Conservation (phyloP, 2,888 invertebrate genomes). For the Xestia xanthographa region DNA sequence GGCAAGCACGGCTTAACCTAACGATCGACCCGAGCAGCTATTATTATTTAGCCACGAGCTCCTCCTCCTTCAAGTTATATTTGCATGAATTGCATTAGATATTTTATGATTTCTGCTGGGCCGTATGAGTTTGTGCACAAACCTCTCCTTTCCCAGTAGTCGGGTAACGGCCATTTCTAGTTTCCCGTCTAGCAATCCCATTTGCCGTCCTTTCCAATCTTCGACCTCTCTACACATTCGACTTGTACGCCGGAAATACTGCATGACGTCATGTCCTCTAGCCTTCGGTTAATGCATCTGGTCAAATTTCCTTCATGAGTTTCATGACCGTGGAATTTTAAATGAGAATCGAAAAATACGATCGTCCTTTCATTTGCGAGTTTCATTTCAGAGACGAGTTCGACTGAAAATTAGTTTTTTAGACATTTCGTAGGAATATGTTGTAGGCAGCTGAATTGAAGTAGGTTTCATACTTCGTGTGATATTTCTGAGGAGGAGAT, state of each 20-base stretch:
- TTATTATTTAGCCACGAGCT: too few species aligned
- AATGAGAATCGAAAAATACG: slow-evolving; percentile 35
- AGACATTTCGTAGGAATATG: not conserved
- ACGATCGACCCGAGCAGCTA: too few species aligned
- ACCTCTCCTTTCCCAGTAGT: slow-evolving; percentile 7
- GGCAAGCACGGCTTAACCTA: too few species aligned
- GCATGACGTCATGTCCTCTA: slow-evolving; percentile 35
- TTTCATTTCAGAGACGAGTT: not conserved
- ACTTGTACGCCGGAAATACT: slow-evolving; percentile 47
- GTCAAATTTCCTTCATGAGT: slow-evolving; percentile 52
- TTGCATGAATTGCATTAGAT: not conserved
- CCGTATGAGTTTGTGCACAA: not conserved
- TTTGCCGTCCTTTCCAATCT: slow-evolving; percentile 53
- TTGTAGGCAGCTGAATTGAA: not conserved
- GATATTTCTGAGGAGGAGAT: not conserved
- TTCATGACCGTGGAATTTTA: slow-evolving; percentile 35
- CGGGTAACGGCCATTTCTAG: slow-evolving; percentile 5
- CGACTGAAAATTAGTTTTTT: not conserved
- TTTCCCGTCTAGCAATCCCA: slow-evolving; percentile 37
- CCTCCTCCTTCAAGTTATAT: slow-evolving; percentile 1
- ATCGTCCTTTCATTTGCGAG: slow-evolving; percentile 10
- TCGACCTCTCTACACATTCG: slow-evolving; percentile 18
- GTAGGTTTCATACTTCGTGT: not conserved
- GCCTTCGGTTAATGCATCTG: slow-evolving; percentile 34
- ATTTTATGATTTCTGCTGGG: not conserved